These are phyloP conservation scores for Scatophagus argus DNA, from an alignment of 2,113 vertebrate species.

Conservation along the genomic window DNA sequence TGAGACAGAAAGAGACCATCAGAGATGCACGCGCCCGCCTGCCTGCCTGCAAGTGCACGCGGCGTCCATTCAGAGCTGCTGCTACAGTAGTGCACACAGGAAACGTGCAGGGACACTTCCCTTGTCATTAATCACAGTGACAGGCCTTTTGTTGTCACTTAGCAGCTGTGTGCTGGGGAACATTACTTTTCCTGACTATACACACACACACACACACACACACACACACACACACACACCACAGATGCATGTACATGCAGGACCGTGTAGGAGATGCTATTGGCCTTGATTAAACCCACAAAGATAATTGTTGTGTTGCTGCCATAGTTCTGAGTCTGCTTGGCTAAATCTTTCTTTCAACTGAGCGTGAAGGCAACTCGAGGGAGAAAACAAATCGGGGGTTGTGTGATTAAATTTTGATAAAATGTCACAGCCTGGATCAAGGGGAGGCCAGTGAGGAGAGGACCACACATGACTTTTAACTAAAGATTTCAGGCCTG, in stretches of 20 bases:
- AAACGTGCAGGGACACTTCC: constrained; percentile 73
- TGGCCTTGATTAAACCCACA: constrained; percentile 37
- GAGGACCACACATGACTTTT: no score
- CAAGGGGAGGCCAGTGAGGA: not conserved
- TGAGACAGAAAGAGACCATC: constrained; percentile 56
- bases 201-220: constrained; percentile 25
- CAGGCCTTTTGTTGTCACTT: constrained; percentile 84
- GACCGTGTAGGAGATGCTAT: constrained; percentile 6
- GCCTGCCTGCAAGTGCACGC: constrained; percentile 10
- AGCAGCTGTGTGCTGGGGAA: constrained; percentile 78
- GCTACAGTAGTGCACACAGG: constrained; percentile 58
- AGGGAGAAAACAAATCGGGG: not conserved
- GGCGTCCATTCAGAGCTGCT: constrained; percentile 36
- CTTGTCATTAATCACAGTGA: constrained; percentile 83
- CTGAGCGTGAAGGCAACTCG: not conserved
- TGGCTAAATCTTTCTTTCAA: not conserved
- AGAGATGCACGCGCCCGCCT: constrained; percentile 35
- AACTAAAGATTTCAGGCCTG: no score
- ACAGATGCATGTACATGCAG: constrained; percentile 14
- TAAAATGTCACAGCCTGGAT: not conserved
- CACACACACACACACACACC: constrained; percentile 6
- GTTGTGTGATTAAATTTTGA: no score
- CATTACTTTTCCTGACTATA: constrained; percentile 74
- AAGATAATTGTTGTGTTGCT: constrained; percentile 38
- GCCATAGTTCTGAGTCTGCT: not conserved